Conservation (phyloP, 2,797 vertebrate genomes). For the Bucorvus abyssinicus region DNA sequence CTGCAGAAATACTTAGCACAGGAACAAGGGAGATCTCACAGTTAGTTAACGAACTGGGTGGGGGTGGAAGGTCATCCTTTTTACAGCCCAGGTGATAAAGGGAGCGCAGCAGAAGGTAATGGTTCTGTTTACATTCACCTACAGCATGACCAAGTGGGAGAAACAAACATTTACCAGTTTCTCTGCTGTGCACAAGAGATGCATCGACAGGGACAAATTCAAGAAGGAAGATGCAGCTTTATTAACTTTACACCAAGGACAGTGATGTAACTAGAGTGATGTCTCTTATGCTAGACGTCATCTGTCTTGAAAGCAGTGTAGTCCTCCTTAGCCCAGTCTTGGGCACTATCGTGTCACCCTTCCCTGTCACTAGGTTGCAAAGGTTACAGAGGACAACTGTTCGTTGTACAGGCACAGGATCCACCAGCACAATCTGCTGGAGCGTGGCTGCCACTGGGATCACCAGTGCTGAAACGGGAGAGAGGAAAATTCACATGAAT, state of each 20-base stretch:
- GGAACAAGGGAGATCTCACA: neutral
- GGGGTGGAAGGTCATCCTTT: neutral
- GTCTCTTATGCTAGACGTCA: neutral
- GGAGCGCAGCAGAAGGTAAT: neutral
- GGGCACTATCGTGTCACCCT: fast-evolving
- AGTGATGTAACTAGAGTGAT: neutral
- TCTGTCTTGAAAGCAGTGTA: neutral
- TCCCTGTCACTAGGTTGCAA: neutral
- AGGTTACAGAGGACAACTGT: neutral
- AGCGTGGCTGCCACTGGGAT: neutral
- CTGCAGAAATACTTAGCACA: neutral
- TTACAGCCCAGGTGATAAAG: neutral
- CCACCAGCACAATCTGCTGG: neutral
- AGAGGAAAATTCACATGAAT: neutral
- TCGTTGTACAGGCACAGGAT: neutral
- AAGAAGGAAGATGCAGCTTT: neutral
- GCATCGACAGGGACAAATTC: neutral
- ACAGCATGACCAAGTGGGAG: neutral
- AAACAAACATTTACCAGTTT: neutral
- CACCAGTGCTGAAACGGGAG: neutral
- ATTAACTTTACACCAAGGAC: neutral
- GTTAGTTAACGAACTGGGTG: neutral
- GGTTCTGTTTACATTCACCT: neutral
- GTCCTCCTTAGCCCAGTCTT: neutral
- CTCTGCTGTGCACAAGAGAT: neutral